These are phyloP conservation scores for Candidula unifasciata DNA, from an alignment of 2,888 invertebrate genomes.

Conservation along the genomic window DNA sequence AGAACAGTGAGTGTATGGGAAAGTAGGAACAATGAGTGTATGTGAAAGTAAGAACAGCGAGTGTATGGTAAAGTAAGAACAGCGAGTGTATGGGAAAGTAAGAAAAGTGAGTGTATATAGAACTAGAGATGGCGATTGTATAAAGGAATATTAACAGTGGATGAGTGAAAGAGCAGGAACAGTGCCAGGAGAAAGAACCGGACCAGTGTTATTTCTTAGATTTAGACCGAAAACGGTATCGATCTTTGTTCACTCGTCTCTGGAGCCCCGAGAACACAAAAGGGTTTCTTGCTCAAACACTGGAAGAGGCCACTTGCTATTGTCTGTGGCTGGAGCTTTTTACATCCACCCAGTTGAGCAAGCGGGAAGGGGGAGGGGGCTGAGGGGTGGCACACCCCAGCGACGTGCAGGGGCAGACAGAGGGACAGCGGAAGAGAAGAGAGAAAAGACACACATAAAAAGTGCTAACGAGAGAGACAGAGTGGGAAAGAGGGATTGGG, in stretches of 20 bases:
- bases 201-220: conserved; percentile 29
- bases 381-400: background rate
- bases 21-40: background rate
- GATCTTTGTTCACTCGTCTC: conserved; percentile 34
- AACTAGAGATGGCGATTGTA: background rate
- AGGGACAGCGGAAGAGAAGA: too few species aligned
- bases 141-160: background rate
- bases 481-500: background rate
- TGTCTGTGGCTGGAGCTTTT: conserved; percentile 30
- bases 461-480: background rate
- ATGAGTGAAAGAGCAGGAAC: background rate
- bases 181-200: background rate
- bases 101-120: background rate
- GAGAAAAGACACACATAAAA: background rate
- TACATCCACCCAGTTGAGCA: conserved; percentile 11
- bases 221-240: conserved; percentile 37
- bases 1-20: background rate
- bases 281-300: conserved; percentile 36
- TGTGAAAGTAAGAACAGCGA: background rate
- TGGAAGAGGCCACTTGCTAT: conserved; percentile 31
- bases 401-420: background rate
- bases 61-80: background rate
- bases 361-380: background rate
- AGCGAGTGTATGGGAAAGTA: background rate
- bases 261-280: conserved; percentile 35